phyloP scores from a whole-genome alignment of 2,797 vertebrate species.

The Clamator glandarius region DNA sequence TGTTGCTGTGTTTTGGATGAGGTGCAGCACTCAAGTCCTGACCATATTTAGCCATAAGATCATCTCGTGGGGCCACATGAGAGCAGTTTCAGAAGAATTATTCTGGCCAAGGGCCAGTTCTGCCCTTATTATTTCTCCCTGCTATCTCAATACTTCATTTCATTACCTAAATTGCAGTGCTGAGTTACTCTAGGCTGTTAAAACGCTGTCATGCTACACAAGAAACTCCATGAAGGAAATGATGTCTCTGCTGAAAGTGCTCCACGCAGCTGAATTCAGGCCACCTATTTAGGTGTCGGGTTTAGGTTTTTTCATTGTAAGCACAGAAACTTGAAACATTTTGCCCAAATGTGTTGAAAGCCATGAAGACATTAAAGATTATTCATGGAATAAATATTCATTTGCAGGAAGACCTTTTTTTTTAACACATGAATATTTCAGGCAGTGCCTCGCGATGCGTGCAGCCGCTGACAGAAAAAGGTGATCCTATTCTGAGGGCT shows the following conservation, averaged over 20 bases:
- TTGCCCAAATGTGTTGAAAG: constrained; percentile 29
- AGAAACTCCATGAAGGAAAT: not conserved
- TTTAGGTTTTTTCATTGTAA: not conserved
- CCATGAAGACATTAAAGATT: not conserved
- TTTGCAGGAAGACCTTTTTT: not conserved
- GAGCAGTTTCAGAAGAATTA: not conserved
- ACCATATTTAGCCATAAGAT: constrained; percentile 57
- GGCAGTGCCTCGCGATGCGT: not conserved
- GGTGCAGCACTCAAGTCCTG: not conserved
- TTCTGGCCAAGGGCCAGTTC: not conserved
- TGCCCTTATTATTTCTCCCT: constrained; percentile 30
- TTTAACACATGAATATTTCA: not conserved
- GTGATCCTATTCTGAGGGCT: not conserved
- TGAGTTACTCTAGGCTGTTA: not conserved
- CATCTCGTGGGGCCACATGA: not conserved
- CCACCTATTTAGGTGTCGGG: not conserved
- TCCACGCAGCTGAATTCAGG: not conserved
- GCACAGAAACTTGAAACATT: constrained; percentile 1
- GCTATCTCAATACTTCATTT: constrained; percentile 20
- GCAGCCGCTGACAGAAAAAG: not conserved
- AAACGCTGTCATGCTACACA: not conserved
- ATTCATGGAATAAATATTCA: constrained; percentile 40
- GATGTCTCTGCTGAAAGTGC: not conserved
- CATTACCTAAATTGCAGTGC: not conserved
- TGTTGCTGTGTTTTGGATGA: not conserved